Evolutionary conservation across 2,113 vertebrate species (phyloP), one percentile per base, ranked within the genome.

Genomic region (Spermophilus dauricus): DNA sequence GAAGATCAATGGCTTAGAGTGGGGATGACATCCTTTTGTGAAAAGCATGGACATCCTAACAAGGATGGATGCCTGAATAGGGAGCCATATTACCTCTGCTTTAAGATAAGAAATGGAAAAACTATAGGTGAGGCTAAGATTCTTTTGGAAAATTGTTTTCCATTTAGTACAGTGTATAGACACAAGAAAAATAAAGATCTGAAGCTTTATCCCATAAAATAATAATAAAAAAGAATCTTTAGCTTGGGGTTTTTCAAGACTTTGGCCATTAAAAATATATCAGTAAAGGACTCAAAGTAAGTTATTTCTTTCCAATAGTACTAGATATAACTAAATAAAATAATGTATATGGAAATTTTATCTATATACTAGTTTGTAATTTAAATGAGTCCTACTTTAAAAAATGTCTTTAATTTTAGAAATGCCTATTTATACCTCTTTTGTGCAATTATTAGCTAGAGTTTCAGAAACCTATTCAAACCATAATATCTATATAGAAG

Each of bases 321-420:
- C 32, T 61, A 94, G 77, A 76, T 32, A n/a, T 53, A 70, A 92
- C 69, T 83, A 92, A 83, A 22, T 70, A 87, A 88, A 96, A 77
- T 78, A 67, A 86, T 51, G 11, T 14, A 63, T 45, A 53, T 26
- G n/a, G 42, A 77, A 77, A 92, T 95, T 53, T 73, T 70, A 76
- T 87, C 69, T 77, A 8, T 87, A 65, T 78, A 34, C n/a, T 88
- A 77, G n/a, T 51, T 88, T 92, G 30, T 73, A 45, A 96, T 82
- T 94, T 82, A 39, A 86, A 7, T 34, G 81, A 86, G 9, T 5
- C 45, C 45, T 91, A 51, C 45, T 82, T 91, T 51, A 51, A 51
- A 81, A 65, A 53, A 69, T 72, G 34, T 89, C 37, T 73, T 75
- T 75, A 58, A 45, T 37, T 67, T 81, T 82, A 56, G 56, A 80